Evolutionary conservation across 2,888 invertebrate species (phyloP).

Genomic region (Coenonympha arcania): DNA sequence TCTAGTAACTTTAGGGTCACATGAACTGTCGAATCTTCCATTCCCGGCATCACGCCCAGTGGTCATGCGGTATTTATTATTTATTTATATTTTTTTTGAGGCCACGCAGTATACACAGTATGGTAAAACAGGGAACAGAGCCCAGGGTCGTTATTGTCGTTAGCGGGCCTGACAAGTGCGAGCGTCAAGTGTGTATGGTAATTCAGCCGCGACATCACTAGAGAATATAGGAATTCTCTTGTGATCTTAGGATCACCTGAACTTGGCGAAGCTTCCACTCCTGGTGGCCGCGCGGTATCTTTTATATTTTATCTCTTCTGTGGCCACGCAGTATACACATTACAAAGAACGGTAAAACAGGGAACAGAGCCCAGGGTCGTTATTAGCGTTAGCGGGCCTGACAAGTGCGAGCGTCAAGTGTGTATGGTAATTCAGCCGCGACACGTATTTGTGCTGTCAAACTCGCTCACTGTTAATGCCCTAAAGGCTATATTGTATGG

Average conservation of each 20-base stretch:
- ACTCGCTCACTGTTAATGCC: slow-evolving; percentile 53
- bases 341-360: slow-evolving; percentile 1
- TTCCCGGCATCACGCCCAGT: too few species aligned
- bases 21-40: too few species aligned
- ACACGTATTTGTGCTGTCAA: slow-evolving; percentile 60
- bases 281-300: too few species aligned
- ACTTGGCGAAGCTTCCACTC: too few species aligned
- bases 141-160: slow-evolving; percentile 35
- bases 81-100: too few species aligned
- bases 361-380: slow-evolving; percentile 17
- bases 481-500: slow-evolving; percentile 36
- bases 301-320: too few species aligned
- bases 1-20: too few species aligned
- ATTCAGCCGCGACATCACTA: slow-evolving; percentile 57
- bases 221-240: too few species aligned
- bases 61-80: too few species aligned
- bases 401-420: slow-evolving; percentile 55
- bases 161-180: slow-evolving; percentile 46
- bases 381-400: slow-evolving; percentile 41
- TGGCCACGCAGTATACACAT: too few species aligned
- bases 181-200: slow-evolving; percentile 62
- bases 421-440: slow-evolving; percentile 62
- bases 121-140: slow-evolving; percentile 3
- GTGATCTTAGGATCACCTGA: too few species aligned
- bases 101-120: too few species aligned